Evolutionary conservation across 2,797 vertebrate species (phyloP).

Genomic region (Xerus rutilus): DNA sequence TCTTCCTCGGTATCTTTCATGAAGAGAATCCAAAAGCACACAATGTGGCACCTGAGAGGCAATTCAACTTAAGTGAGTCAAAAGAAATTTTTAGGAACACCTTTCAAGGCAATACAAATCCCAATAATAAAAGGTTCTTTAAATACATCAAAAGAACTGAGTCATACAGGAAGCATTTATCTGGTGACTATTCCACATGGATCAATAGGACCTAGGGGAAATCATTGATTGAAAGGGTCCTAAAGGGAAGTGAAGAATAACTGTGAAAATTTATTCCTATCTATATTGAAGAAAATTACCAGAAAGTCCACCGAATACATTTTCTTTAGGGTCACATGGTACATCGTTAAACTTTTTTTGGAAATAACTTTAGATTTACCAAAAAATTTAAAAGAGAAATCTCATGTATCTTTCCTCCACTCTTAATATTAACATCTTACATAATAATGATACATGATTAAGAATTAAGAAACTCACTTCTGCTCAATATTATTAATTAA

Average conservation of each 20-base stretch:
- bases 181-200: background rate
- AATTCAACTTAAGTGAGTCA: constrained; percentile 64
- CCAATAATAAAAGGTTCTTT: constrained; percentile 65
- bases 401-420: background rate
- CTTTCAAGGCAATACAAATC: constrained; percentile 68
- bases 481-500: background rate
- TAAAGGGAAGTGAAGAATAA: background rate
- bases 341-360: background rate
- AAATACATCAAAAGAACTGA: constrained; percentile 65
- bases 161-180: constrained; percentile 48
- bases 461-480: background rate
- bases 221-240: constrained; percentile 10
- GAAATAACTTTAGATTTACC: constrained; percentile 32
- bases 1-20: constrained; percentile 43
- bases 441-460: background rate
- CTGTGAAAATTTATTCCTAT: background rate
- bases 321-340: background rate
- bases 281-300: constrained; percentile 28
- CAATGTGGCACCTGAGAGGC: constrained; percentile 16
- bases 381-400: background rate
- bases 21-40: constrained; percentile 37
- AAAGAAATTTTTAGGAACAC: constrained; percentile 58
- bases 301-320: background rate
- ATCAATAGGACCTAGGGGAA: background rate
- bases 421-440: background rate